Conservation (phyloP, 2,797 vertebrate species). For the Gymnodraco acuticeps region DNA sequence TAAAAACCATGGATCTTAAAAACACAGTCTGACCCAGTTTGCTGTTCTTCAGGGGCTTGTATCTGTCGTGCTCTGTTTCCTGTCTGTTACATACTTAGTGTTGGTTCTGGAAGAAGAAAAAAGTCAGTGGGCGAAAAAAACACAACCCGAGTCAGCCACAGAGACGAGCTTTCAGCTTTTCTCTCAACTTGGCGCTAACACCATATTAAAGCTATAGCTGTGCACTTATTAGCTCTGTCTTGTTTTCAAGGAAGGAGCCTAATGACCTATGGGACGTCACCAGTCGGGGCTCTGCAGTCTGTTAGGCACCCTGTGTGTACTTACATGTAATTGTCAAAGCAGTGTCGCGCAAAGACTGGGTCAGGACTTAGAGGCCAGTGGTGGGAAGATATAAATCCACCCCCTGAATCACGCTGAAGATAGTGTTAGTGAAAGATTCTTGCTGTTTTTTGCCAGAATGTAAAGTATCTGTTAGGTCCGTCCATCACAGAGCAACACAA, state of each 20-base stretch:
- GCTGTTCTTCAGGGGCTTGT: slow-evolving; percentile 53
- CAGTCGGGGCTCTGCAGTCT: slow-evolving; percentile 50
- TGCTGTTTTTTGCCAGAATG: slow-evolving; percentile 9
- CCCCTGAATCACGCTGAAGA: slow-evolving; percentile 33
- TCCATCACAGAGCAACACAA: not conserved
- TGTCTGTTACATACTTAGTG: slow-evolving; percentile 39
- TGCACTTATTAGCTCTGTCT: slow-evolving; percentile 63
- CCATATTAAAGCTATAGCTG: slow-evolving; percentile 57
- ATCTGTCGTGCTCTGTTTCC: slow-evolving; percentile 71
- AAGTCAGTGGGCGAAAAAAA: slow-evolving; percentile 33
- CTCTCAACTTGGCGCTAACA: slow-evolving; percentile 58
- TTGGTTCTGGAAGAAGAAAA: slow-evolving; percentile 27
- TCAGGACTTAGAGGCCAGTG: slow-evolving; percentile 45
- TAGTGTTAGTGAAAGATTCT: slow-evolving; percentile 31
- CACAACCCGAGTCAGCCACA: slow-evolving; percentile 42
- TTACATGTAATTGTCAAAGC: slow-evolving; percentile 63
- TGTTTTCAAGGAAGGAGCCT: slow-evolving; percentile 64
- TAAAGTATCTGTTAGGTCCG: not conserved
- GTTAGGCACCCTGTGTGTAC: slow-evolving; percentile 63
- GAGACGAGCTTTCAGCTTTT: slow-evolving; percentile 38
- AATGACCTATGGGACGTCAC: slow-evolving; percentile 72
- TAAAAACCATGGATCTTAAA: slow-evolving; percentile 12
- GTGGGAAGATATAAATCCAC: slow-evolving; percentile 52
- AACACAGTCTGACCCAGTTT: slow-evolving; percentile 54
- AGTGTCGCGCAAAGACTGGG: slow-evolving; percentile 38